Evolutionary conservation across 1,140 invertebrate genomes (phyloP).

Genomic region (Drosophila leontia): DNA sequence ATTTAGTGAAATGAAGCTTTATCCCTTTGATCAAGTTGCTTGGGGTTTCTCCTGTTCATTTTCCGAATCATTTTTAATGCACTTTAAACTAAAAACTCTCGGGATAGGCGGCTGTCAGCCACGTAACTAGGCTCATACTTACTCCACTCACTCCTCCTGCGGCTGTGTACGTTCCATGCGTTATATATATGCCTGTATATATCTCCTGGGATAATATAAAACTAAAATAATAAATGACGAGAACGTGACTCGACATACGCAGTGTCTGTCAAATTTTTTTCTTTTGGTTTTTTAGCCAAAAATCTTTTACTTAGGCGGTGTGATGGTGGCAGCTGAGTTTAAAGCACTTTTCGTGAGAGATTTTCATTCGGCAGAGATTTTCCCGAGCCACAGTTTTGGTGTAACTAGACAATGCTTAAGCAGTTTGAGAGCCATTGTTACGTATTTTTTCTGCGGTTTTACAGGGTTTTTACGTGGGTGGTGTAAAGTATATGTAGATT

Average conservation of each 20-base stretch:
- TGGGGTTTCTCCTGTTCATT: background rate
- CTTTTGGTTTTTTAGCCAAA: slow-evolving; percentile 12
- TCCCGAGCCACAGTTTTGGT: slow-evolving; percentile 11
- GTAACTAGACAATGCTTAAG: slow-evolving; percentile 14
- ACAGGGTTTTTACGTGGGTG: background rate
- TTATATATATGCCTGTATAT: slow-evolving; percentile 12
- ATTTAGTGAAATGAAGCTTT: background rate
- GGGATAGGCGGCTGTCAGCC: slow-evolving; percentile 19
- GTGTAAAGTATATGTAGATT: slow-evolving; percentile 8
- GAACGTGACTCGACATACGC: slow-evolving; percentile 65
- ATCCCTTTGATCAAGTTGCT: slow-evolving; percentile 10
- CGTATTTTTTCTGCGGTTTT: background rate
- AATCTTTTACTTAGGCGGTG: slow-evolving; percentile 34
- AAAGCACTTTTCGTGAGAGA: slow-evolving; percentile 21
- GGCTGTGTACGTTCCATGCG: slow-evolving; percentile 24
- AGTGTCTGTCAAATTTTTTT: slow-evolving; percentile 40
- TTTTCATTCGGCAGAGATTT: slow-evolving; percentile 12
- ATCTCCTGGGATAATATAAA: slow-evolving; percentile 60
- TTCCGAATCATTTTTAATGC: slow-evolving; percentile 4
- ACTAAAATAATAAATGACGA: slow-evolving; percentile 71
- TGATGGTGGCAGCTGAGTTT: slow-evolving; percentile 24
- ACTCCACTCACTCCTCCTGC: slow-evolving; percentile 6
- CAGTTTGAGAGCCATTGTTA: slow-evolving; percentile 5
- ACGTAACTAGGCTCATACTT: slow-evolving; percentile 43
- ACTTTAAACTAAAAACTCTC: slow-evolving; percentile 31